Base-by-base conservation (phyloP, 2,888 invertebrate species). In the Microplitis deprimator region DNA sequence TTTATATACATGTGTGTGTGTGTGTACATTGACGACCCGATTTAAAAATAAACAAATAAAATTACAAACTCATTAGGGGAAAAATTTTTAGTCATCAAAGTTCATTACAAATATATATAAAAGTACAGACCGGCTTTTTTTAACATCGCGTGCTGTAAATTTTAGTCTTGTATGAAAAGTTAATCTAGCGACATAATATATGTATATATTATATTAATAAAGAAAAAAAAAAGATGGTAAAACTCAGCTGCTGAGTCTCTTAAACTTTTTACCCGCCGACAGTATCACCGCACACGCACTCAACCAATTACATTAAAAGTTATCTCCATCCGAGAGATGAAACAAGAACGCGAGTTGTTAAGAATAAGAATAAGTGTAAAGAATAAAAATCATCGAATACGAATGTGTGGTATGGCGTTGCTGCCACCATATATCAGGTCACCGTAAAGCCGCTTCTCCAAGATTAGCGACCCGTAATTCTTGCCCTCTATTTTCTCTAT, bases 391-490 rank as follows among this genome's bases (percentile, higher is more conserved):
- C 79, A 59, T 75, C 73, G 41, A 78, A 80, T 79, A 78, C 77
- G 13, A 13, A 41, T 13, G 50, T 13, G 50, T 13, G 50, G 50
- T 50, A 50, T 50, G 50, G 79, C 78, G 71, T 71, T 79, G 78
- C 73, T 77, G 78, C 76, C 75, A 74, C 80, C 81, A 84, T 84
- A 85, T 81, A 84, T 85, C 84, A 84, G 81, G 76, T 68, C 71
- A 68, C 73, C 75, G 68, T 77, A 79, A 82, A 82, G 78, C 82
- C 79, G 74, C 75, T 80, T 81, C 81, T 85, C 85, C 82, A 83
- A 84, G 86, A 86, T 86, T 85, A 86, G 86, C 84, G 81, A 80
- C 78, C 82, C 82, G 83, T 86, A 85, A 85, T 80, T 85, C 84
- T 84, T 78, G 50, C 50, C 64, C 16, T 71, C 13, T 38, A n/a